Conservation (phyloP, 2,113 vertebrate genomes). For the Mohoua ochrocephala region DNA sequence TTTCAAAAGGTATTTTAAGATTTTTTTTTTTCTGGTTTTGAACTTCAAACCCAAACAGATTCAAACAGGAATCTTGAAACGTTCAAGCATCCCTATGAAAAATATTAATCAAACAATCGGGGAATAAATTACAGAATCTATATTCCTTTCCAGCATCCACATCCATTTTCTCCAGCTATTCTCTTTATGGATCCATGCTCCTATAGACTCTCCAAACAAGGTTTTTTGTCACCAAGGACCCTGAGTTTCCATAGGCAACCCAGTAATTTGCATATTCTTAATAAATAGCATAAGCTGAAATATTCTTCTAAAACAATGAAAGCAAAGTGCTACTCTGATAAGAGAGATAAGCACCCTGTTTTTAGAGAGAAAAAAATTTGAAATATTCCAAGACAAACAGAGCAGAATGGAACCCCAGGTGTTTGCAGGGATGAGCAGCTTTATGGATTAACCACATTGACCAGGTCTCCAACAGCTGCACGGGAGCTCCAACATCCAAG, state of each 20-base stretch:
- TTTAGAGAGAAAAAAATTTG: background rate
- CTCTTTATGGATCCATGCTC: background rate
- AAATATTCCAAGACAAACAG: background rate
- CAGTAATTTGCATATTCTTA: background rate
- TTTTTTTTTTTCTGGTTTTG: background rate
- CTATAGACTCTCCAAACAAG: background rate
- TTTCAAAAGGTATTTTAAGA: conserved; percentile 30
- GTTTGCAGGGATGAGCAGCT: background rate
- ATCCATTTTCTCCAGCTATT: background rate
- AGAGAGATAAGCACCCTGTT: background rate
- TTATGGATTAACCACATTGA: background rate
- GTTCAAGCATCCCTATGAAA: background rate
- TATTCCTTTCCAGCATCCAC: background rate
- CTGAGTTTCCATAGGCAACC: conserved; percentile 44
- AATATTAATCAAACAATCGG: background rate
- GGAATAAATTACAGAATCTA: background rate
- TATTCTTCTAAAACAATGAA: background rate
- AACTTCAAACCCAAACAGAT: conserved; percentile 14
- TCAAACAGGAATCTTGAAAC: background rate
- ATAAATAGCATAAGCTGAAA: background rate
- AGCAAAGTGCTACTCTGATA: background rate
- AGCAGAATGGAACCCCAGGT: background rate
- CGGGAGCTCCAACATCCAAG: background rate
- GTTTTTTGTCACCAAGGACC: background rate
- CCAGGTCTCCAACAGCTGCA: background rate